Evolutionary conservation across 2,113 vertebrate species (phyloP), one percentile per base, ranked within the genome.

Genomic region (Micromys minutus): DNA sequence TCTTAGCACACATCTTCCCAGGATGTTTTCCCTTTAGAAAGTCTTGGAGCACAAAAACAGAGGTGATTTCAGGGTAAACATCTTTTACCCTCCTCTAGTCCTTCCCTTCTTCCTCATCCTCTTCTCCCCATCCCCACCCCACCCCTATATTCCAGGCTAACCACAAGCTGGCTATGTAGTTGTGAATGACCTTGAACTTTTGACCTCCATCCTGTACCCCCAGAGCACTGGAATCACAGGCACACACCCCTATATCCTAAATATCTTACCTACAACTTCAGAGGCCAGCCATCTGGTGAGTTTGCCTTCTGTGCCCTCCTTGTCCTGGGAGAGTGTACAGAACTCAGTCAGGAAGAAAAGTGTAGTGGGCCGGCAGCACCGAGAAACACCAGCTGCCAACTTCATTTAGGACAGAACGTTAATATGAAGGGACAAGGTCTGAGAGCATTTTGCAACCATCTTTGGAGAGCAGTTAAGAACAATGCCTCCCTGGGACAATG

Each of bases 281-380:
- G 84, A 75, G 55, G 83, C 69, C 10, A 13, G 36, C 42, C 4
- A 17, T 31, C 67, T 59, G 39, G 31, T 59, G 42, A 63, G 89
- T 0, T 0, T 39, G n/a, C 11, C 71, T 72, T 86, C 39, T 74
- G 87, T 94, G 92, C 22, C 19, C 47, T 42, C 65, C 5, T 0
- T 3, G 57, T 55, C 95, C 36, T 39, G 0, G 39, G 89, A 92
- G 79, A 87, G 9, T n/a, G 42, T 13, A 80, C 13, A 6, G 0
- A 95, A 95, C 91, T 93, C 79, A 45, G 86, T 93, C 65, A 92
- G 22, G 12, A 93, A 65, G 69, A 17, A 45, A 89, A 22, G 6
- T n/a, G 2, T 0, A 39, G 79, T 86, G 76, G 29, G 13, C 31
- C 10, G 6, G 2, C n/a, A 17, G 7, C 67, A 52, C 10, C 5